Conservation (phyloP, 37 sponge, comb jelly and placozoan genomes). For the Amphimedon queenslandica region DNA sequence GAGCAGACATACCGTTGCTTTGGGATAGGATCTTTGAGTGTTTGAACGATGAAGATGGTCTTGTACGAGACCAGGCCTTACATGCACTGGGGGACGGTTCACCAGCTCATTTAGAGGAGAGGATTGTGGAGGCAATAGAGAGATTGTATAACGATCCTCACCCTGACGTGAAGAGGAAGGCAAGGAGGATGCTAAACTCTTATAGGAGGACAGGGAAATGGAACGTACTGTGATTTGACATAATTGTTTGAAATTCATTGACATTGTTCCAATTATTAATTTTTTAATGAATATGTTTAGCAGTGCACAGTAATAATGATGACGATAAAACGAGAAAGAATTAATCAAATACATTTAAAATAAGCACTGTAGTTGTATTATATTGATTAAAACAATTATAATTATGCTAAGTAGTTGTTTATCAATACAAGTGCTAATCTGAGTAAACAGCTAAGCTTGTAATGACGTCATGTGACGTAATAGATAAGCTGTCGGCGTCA, state of each 20-base stretch:
- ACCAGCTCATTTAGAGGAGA: conserved; percentile 52
- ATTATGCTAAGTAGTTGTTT: too few relatives aligned
- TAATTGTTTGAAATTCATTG: background rate
- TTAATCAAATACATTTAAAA: background rate
- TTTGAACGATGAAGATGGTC: conserved; percentile 49
- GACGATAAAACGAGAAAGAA: background rate
- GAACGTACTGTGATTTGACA: conserved; percentile 43
- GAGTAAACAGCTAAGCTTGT: too few relatives aligned
- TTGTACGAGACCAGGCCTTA: conserved; percentile 70
- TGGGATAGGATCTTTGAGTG: conserved; percentile 75
- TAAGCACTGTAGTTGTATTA: too few relatives aligned
- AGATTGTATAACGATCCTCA: conserved; percentile 63
- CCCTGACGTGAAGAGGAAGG: conserved; percentile 71
- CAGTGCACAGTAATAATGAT: conserved; percentile 2
- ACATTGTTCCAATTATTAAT: background rate
- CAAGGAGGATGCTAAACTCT: conserved; percentile 59
- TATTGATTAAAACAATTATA: too few relatives aligned
- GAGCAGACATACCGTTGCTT: conserved; percentile 54
- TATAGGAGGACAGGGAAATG: conserved; percentile 72
- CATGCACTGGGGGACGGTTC: conserved; percentile 75
- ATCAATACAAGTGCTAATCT: too few relatives aligned
- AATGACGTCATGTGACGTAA: too few relatives aligned
- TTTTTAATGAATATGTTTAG: background rate
- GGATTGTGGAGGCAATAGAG: conserved; percentile 57
- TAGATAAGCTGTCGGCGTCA: too few relatives aligned